These are phyloP conservation scores for Idaea aversata DNA, from an alignment of 2,888 invertebrate genomes.

Conservation along the genomic window DNA sequence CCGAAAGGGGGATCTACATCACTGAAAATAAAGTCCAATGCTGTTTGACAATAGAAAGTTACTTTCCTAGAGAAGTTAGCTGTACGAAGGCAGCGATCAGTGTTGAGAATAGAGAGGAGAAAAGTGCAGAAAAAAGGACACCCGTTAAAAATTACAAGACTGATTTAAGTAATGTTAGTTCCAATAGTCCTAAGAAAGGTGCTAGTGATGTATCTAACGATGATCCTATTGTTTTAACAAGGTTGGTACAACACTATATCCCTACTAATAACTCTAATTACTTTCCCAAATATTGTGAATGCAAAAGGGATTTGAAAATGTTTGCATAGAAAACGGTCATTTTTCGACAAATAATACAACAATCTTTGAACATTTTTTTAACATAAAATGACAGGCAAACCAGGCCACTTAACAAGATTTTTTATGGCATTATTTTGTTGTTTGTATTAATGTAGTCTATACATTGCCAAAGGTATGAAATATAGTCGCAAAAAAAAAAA, in stretches of 20 bases:
- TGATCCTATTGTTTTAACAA: conserved; percentile 55
- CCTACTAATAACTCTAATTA: not conserved
- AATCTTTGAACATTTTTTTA: too few relatives aligned
- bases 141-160: conserved; percentile 72
- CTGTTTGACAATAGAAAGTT: conserved; percentile 60
- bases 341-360: too few relatives aligned
- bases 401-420: too few relatives aligned
- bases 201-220: conserved; percentile 50
- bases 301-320: not conserved
- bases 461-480: too few relatives aligned
- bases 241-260: conserved; percentile 42
- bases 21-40: conserved; percentile 70
- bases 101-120: conserved; percentile 78
- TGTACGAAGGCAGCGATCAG: conserved; percentile 84
- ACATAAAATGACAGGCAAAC: too few relatives aligned
- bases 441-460: too few relatives aligned
- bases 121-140: conserved; percentile 48
- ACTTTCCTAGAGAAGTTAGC: conserved; percentile 82
- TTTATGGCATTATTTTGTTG: too few relatives aligned
- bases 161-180: conserved; percentile 64
- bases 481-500: too few relatives aligned
- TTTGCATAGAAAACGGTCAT: too few relatives aligned
- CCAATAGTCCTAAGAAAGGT: conserved; percentile 57
- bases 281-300: not conserved
- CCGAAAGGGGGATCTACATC: conserved; percentile 74